Evolutionary conservation across 2,797 vertebrate species (phyloP), one percentile per base, ranked within the genome.

Genomic region (Taeniopygia guttata): DNA sequence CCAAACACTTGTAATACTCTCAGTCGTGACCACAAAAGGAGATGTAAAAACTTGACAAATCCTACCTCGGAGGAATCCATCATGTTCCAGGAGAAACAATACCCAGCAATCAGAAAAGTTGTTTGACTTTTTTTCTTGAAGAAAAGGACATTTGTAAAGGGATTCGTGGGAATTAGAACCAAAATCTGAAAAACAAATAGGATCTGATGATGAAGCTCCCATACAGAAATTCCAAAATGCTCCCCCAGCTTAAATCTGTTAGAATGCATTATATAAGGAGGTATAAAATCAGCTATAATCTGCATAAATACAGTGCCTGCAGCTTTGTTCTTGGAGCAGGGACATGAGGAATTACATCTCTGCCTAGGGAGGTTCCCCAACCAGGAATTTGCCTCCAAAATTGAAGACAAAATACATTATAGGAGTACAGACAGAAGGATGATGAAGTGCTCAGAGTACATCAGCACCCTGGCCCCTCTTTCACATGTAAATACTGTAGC

Each of bases 181-280:
- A 13, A 93, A 90, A 95, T 81, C 70, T 40, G 67, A 91, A 95
- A 95, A 87, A 34, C 38, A 94, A 95, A 95, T 42, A 82, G 62
- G 77, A 95, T 95, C 95, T 95, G 48, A 49, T 34, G 77, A 69
- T 52, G 67, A 81, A 84, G 59, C 59, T 93, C 83, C 59, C 27
- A 42, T 25, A 49, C 26, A 77, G 51, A 84, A 55, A 30, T 86
- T 68, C 62, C 42, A 62, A 68, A 94, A 73, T 10, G 26, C 9
- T 82, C 58, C 19, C 48, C 36, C 27, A 58, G 17, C 68, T 84
- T 79, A 85, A 93, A 84, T 79, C 74, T 68, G 10, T 81, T 58
- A 7, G 51, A 84, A 66, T 68, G 43, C 14, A 81, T 85, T 91
- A 62, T 26, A 10, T 51, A 75, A 88, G 66, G 69, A 59, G 51